phyloP scores from a whole-genome alignment of 2,113 vertebrate species.

The Festucalex cinctus region DNA sequence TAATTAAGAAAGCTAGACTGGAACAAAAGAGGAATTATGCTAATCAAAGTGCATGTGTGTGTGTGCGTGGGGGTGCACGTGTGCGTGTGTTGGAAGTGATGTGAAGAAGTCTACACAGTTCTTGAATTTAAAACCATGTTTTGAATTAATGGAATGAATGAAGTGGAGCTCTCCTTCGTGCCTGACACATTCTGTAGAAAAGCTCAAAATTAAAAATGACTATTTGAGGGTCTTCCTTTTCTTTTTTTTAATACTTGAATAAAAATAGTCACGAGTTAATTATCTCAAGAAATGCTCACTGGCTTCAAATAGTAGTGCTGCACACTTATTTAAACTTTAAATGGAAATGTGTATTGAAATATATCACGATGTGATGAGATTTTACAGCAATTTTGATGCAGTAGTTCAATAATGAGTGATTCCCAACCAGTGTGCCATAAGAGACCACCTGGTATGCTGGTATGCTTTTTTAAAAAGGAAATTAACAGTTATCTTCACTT shows the following conservation, averaged over 20 bases:
- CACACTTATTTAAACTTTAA: not conserved
- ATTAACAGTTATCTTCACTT: too few species aligned
- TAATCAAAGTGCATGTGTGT: slow-evolving; percentile 18
- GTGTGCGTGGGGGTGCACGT: not conserved
- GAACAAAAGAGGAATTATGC: slow-evolving; percentile 25
- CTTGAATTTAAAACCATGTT: slow-evolving; percentile 15
- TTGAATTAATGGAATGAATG: slow-evolving; percentile 12
- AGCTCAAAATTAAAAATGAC: slow-evolving; percentile 1
- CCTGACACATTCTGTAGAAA: not conserved
- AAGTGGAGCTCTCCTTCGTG: slow-evolving; percentile 1
- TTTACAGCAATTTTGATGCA: too few species aligned
- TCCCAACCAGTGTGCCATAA: too few species aligned
- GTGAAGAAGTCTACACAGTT: slow-evolving; percentile 14
- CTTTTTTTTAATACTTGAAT: not conserved
- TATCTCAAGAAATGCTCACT: not conserved
- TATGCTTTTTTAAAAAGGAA: too few species aligned
- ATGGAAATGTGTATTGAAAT: too few species aligned
- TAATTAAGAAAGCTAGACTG: slow-evolving; percentile 39
- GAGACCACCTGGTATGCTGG: too few species aligned
- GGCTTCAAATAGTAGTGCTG: not conserved
- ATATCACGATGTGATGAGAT: too few species aligned
- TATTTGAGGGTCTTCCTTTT: not conserved
- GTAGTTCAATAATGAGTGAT: too few species aligned
- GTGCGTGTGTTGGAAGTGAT: not conserved
- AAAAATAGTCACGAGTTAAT: not conserved